Base-by-base conservation (phyloP, 1,140 invertebrate genomes). In the Palaemon carinicauda region DNA sequence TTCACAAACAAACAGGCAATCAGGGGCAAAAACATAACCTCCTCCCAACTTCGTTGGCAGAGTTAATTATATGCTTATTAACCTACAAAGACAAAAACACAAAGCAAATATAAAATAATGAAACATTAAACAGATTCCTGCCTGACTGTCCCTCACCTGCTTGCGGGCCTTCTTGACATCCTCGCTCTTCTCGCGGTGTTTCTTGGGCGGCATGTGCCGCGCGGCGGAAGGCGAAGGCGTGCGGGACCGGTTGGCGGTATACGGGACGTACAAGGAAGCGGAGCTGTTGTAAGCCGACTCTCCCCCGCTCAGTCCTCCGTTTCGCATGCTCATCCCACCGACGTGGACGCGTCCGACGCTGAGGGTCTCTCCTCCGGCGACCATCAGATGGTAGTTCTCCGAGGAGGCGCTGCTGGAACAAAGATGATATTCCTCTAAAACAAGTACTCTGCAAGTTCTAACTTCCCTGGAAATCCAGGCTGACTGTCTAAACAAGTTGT, bases 121-220 rank as follows among this genome's bases (percentile, higher is more conserved):
- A n/a, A n/a, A n/a, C n/a, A n/a, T n/a, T n/a, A n/a, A n/a, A n/a
- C n/a, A n/a, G n/a, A n/a, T n/a, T n/a, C n/a, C 33, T 9, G 33
- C 9, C 7, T 41, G 14, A 31, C 53, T 31, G 19, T 50, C 19
- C 9, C 75, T 82, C 81, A 91, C 91, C 89, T 91, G 91, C 88
- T 91, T 90, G 29, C 91, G 69, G 1, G 91, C 90, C 33, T 89
- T 90, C 83, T 91, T 91, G 10, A 90, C 90, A 79, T 91, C 90
- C 75, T 90, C 90, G 54, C 89, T 88, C 54, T 87, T 87, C 29
- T 75, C 73, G n/a, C 73, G 73, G 33, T 33, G 41, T 12, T 41
- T 29, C 73, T 75, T 75, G 29, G 33, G n/a, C n/a, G 27, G 73
- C 31, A n/a, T 21, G 19, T 21, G n/a, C 7, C 41, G 41, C 0